phyloP scores from a whole-genome alignment of 2,888 invertebrate species.

The Drosophila niveifrons region DNA sequence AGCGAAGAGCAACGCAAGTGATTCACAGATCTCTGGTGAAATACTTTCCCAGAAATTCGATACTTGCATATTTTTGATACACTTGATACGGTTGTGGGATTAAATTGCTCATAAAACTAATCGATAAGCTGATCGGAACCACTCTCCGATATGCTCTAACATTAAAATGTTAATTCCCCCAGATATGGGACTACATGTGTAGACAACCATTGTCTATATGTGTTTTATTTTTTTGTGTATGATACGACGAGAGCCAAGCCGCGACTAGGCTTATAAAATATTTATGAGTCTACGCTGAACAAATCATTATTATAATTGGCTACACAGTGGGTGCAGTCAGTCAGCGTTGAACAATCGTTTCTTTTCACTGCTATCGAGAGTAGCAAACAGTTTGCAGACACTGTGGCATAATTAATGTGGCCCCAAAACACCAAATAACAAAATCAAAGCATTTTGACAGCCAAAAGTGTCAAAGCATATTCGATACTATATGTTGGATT shows the following conservation, averaged over 20 bases:
- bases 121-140: background rate
- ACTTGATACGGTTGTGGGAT: too few relatives aligned
- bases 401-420: slow-evolving; percentile 16
- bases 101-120: background rate
- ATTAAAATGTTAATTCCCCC: slow-evolving; percentile 30
- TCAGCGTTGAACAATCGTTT: background rate
- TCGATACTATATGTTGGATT: slow-evolving; percentile 29
- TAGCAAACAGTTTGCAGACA: slow-evolving; percentile 1
- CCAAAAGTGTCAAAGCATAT: slow-evolving; percentile 39
- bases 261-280: slow-evolving; percentile 54
- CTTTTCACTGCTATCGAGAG: too few relatives aligned
- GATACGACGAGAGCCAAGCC: too few relatives aligned
- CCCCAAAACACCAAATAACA: background rate
- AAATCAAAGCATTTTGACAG: slow-evolving; percentile 30
- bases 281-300: slow-evolving; percentile 48
- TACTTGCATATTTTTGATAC: too few relatives aligned
- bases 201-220: slow-evolving; percentile 5
- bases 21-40: slow-evolving; percentile 12
- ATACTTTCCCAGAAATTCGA: background rate
- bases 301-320: slow-evolving; percentile 60
- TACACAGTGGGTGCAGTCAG: slow-evolving; percentile 33
- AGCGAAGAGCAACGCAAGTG: background rate
- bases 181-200: background rate
- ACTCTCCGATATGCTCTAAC: slow-evolving; percentile 4
- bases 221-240: background rate